These are phyloP conservation scores for Ornithorhynchus anatinus DNA, from an alignment of 2,113 vertebrate species.

Conservation along the genomic window DNA sequence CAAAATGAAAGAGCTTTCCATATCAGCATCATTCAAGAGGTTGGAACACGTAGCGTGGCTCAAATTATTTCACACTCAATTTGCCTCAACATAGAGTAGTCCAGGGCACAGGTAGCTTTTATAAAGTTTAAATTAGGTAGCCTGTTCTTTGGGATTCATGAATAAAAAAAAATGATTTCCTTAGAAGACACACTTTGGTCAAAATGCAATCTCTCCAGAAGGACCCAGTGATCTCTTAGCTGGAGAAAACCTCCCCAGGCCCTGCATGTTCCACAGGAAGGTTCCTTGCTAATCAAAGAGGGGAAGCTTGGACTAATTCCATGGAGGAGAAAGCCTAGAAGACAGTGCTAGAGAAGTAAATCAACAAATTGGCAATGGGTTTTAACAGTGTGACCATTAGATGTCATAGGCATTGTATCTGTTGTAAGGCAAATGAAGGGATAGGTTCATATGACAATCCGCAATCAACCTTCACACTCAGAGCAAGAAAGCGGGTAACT, in stretches of 20 bases:
- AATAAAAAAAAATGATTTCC: too few species aligned
- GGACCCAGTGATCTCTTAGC: not conserved
- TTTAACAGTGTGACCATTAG: not conserved
- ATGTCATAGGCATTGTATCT: not conserved
- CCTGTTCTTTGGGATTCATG: too few species aligned
- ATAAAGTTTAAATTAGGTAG: too few species aligned
- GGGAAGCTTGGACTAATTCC: not conserved
- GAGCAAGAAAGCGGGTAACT: not conserved
- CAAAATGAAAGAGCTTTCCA: too few species aligned
- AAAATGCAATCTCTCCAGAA: not conserved
- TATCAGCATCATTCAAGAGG: too few species aligned
- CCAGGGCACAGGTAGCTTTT: too few species aligned
- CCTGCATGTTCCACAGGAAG: not conserved
- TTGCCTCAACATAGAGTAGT: too few species aligned
- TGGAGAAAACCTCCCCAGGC: not conserved
- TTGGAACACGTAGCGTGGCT: too few species aligned
- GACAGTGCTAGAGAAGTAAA: not conserved
- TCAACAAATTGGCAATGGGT: not conserved
- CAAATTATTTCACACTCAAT: too few species aligned
- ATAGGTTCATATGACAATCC: not conserved
- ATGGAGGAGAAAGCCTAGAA: not conserved
- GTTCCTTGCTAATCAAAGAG: not conserved
- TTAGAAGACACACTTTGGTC: too few species aligned
- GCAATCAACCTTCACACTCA: conserved; percentile 14
- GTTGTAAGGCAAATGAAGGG: not conserved